Evolutionary conservation across 2,888 invertebrate genomes (phyloP).

Genomic region (Lasiommata megera): DNA sequence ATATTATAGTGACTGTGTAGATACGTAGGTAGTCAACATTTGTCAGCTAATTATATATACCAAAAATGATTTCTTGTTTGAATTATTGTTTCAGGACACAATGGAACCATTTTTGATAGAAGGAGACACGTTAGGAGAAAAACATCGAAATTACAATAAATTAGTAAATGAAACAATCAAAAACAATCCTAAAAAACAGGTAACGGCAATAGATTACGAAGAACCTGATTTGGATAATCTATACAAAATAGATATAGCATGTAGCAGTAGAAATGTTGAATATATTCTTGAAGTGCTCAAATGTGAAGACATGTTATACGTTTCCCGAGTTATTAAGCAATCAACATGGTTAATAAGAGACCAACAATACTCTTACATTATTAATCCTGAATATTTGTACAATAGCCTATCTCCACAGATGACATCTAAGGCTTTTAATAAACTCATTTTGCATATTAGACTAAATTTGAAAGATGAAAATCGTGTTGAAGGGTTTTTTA

Average conservation of each 20-base stretch:
- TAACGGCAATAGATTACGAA: conserved; percentile 38
- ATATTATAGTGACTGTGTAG: no score
- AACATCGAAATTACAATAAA: conserved; percentile 51
- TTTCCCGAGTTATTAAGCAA: conserved; percentile 56
- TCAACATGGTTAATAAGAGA: conserved; percentile 59
- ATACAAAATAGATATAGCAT: conserved; percentile 57
- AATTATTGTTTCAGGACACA: conserved; percentile 27
- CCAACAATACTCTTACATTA: conserved; percentile 49
- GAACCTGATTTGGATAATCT: conserved; percentile 51
- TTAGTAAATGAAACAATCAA: conserved; percentile 40
- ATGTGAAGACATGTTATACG: conserved; percentile 56
- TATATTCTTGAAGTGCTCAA: conserved; percentile 54
- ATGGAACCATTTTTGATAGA: conserved; percentile 49
- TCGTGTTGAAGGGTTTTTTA: conserved; percentile 57
- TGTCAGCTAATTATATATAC: no score
- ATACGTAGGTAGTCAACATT: no score
- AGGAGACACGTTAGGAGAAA: conserved; percentile 48
- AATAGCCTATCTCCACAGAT: conserved; percentile 52
- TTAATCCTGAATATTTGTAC: conserved; percentile 58
- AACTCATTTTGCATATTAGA: conserved; percentile 54
- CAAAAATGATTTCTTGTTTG: no score
- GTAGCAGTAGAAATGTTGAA: conserved; percentile 47
- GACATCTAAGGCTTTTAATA: conserved; percentile 53
- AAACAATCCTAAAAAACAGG: conserved; percentile 27
- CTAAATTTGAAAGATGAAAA: conserved; percentile 51